Percentiles rank a stretch among this genome's conserved stretches.
These are phyloP conservation scores for Staurois parvus DNA, from an alignment of 2,797 vertebrate genomes.

Conservation along the genomic window DNA sequence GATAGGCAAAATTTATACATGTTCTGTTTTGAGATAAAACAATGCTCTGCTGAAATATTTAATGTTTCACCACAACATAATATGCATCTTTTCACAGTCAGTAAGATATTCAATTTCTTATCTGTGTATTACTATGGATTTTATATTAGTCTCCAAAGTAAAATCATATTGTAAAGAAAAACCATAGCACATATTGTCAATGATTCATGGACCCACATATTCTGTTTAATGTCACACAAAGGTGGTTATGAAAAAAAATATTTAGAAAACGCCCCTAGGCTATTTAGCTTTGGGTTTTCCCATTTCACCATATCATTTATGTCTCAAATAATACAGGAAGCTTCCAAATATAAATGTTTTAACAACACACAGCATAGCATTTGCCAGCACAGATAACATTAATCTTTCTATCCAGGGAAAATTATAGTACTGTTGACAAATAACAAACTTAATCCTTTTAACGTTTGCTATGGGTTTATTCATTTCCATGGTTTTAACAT, in stretches of 20 bases:
- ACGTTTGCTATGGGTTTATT: neutral
- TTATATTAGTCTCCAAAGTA: conserved; percentile 32
- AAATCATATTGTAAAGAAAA: conserved; percentile 34
- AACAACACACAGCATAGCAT: conserved; percentile 33
- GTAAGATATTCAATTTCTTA: conserved; percentile 35
- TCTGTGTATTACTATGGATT: conserved; percentile 23
- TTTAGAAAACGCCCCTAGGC: conserved; percentile 47
- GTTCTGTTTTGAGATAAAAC: neutral
- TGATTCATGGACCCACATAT: conserved; percentile 46
- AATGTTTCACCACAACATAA: neutral
- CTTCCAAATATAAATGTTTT: conserved; percentile 43
- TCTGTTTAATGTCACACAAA: conserved; percentile 53
- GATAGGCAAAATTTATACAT: neutral
- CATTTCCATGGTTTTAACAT: neutral
- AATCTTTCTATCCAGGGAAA: conserved; percentile 11
- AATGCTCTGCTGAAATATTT: neutral
- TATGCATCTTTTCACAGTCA: conserved; percentile 21
- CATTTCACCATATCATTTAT: conserved; percentile 37
- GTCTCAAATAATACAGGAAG: conserved; percentile 25
- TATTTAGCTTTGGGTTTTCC: conserved; percentile 38
- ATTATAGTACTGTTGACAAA: conserved; percentile 14
- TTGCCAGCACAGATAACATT: conserved; percentile 26
- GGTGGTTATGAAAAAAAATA: conserved; percentile 54
- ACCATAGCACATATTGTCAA: conserved; percentile 16
- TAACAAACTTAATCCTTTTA: neutral